Percentiles rank a stretch among this genome's conserved stretches.
Evolutionary conservation across 2,888 invertebrate genomes (phyloP).

Genomic region (Aspidiotus destructor): DNA sequence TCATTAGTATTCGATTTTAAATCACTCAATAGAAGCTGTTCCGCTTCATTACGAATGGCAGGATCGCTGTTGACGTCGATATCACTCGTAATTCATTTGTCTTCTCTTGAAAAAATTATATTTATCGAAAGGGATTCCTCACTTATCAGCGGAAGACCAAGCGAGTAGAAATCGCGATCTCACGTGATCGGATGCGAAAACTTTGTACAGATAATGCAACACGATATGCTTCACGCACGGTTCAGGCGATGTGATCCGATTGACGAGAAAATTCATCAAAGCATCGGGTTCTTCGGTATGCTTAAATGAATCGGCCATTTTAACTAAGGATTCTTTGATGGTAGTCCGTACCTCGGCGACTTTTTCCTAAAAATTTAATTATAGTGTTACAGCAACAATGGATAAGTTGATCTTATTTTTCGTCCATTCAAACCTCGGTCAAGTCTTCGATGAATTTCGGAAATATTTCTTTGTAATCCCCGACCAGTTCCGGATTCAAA

Average conservation of each 20-base stretch:
- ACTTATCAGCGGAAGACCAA: slow-evolving; percentile 22
- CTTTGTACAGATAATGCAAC: slow-evolving; percentile 25
- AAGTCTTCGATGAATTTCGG: slow-evolving; percentile 30
- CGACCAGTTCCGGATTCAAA: slow-evolving; percentile 24
- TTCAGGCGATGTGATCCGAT: slow-evolving; percentile 26
- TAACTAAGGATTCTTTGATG: slow-evolving; percentile 19
- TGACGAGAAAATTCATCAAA: slow-evolving; percentile 24
- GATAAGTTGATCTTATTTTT: background rate
- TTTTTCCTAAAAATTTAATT: slow-evolving; percentile 10
- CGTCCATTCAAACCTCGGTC: slow-evolving; percentile 10
- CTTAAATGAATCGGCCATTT: slow-evolving; percentile 27
- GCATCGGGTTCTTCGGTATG: slow-evolving; percentile 24
- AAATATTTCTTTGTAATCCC: slow-evolving; percentile 29
- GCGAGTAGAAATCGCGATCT: slow-evolving; percentile 17
- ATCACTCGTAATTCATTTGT: background rate
- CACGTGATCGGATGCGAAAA: slow-evolving; percentile 17
- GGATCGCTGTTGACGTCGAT: slow-evolving; percentile 1
- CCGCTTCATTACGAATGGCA: slow-evolving; percentile 21
- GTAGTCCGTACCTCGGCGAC: slow-evolving; percentile 19
- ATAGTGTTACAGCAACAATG: background rate
- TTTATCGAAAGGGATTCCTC: background rate
- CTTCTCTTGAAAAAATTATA: background rate
- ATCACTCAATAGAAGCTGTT: slow-evolving; percentile 13
- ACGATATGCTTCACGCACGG: slow-evolving; percentile 24
- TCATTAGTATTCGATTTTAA: slow-evolving; percentile 8